These are phyloP conservation scores for Oryzias woworae DNA, from an alignment of 2,113 vertebrate species.

Conservation along the genomic window DNA sequence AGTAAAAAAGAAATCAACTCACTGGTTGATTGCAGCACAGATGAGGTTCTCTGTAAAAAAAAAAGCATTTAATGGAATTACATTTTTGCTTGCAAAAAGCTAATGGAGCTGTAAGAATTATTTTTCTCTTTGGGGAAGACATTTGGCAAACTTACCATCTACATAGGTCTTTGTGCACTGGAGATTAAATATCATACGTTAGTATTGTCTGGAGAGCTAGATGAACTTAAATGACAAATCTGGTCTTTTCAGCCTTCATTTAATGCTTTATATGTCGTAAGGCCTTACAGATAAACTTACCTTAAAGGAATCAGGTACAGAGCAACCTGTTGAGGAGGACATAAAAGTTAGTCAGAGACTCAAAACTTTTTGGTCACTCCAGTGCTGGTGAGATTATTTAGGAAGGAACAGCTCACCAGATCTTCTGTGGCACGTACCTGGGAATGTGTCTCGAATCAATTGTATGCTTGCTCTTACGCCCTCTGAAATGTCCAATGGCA, in stretches of 20 bases:
- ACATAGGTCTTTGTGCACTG: too few species aligned
- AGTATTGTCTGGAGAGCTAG: too few species aligned
- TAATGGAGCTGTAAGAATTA: too few species aligned
- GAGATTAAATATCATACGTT: too few species aligned
- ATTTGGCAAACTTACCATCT: too few species aligned
- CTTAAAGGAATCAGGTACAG: slow-evolving; percentile 7
- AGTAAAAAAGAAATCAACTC: slow-evolving; percentile 2
- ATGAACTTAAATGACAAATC: too few species aligned
- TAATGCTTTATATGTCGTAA: too few species aligned
- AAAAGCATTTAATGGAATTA: too few species aligned
- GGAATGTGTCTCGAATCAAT: slow-evolving; percentile 11
- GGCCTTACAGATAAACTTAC: slow-evolving; percentile 5
- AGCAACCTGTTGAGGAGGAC: slow-evolving; percentile 28
- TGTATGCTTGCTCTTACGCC: slow-evolving; percentile 6
- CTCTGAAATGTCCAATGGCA: slow-evolving; percentile 2
- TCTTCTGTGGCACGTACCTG: slow-evolving; percentile 12
- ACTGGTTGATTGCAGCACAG: slow-evolving; percentile 31
- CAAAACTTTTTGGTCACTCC: neutral
- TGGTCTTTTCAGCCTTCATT: neutral
- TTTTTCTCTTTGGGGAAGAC: too few species aligned
- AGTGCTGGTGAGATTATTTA: neutral
- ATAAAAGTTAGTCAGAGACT: neutral
- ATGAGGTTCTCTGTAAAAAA: slow-evolving; percentile 34
- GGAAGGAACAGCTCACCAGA: neutral
- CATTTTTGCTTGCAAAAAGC: too few species aligned